phyloP scores from a whole-genome alignment of 2,888 invertebrate genomes.

The Pollenia griseotomentosa region DNA sequence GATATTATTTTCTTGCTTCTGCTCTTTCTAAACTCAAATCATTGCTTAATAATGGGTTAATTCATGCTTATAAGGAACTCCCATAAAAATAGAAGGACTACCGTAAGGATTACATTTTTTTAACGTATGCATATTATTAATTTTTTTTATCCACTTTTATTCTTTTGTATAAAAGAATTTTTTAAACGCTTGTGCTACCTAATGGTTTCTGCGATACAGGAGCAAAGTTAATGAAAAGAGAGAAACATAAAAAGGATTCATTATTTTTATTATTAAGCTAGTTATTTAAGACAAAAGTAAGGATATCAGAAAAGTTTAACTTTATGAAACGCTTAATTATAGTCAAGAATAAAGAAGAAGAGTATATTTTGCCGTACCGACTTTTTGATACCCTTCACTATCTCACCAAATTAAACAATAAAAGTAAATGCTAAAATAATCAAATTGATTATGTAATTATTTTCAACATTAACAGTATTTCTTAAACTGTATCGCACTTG shows the following conservation, averaged over 20 bases:
- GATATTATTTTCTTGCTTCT: neutral
- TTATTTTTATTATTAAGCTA: slow-evolving; percentile 56
- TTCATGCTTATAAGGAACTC: neutral
- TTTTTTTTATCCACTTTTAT: slow-evolving; percentile 1
- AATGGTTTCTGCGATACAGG: neutral
- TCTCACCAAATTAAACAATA: too few species aligned
- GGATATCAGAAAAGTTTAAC: too few species aligned
- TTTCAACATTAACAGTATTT: too few species aligned
- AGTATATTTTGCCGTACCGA: too few species aligned
- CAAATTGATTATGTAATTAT: too few species aligned
- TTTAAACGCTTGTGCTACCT: slow-evolving; percentile 21
- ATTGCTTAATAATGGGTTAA: slow-evolving; percentile 40
- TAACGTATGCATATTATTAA: slow-evolving; percentile 53
- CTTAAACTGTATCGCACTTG: too few species aligned
- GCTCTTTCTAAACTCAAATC: neutral
- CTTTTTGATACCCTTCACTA: too few species aligned
- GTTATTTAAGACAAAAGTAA: slow-evolving; percentile 23
- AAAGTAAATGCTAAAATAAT: too few species aligned
- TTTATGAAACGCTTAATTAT: too few species aligned
- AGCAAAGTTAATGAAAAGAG: slow-evolving; percentile 30
- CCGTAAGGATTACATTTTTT: slow-evolving; percentile 38
- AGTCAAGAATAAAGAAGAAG: too few species aligned
- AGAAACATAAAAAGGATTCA: slow-evolving; percentile 58
- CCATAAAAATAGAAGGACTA: neutral
- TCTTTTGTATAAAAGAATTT: slow-evolving; percentile 23